Evolutionary conservation across 1,140 invertebrate species (phyloP).

Genomic region (Drosophila pectinifera): DNA sequence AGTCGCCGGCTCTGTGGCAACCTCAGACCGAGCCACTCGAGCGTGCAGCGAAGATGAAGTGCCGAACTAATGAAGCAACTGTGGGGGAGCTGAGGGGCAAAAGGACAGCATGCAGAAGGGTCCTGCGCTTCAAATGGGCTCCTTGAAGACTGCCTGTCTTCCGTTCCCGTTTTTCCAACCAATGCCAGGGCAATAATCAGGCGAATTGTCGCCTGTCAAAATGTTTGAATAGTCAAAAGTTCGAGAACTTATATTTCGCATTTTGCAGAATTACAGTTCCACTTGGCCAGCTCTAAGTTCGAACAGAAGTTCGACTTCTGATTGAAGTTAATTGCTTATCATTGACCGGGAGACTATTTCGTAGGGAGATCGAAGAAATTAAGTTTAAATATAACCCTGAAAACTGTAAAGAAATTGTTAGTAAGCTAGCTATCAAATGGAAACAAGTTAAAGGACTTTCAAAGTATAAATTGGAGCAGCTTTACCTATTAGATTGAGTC

Average conservation of each 20-base stretch:
- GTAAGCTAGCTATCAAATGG: no score
- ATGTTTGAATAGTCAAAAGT: constrained; percentile 65
- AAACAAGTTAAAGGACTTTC: no score
- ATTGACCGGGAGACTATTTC: not conserved
- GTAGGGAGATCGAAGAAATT: no score
- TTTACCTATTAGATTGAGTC: no score
- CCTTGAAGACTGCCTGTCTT: constrained; percentile 13
- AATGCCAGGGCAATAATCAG: constrained; percentile 65
- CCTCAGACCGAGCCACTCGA: constrained; percentile 57
- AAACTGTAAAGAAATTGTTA: no score
- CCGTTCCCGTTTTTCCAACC: constrained; percentile 5
- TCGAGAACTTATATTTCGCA: constrained; percentile 30
- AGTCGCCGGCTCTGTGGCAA: constrained; percentile 47
- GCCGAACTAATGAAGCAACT: constrained; percentile 71
- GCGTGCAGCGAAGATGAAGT: constrained; percentile 58
- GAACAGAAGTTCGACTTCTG: not conserved
- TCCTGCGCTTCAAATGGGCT: constrained; percentile 22
- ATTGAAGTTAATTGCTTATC: not conserved
- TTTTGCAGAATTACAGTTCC: not conserved
- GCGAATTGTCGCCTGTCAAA: constrained; percentile 78
- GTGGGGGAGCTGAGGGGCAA: not conserved
- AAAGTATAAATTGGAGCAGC: no score
- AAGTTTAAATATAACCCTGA: not conserved
- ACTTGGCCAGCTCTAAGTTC: not conserved
- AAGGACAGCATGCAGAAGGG: constrained; percentile 14